These are phyloP conservation scores for Mixornis gularis DNA, from an alignment of 2,113 vertebrate genomes.

Conservation along the genomic window DNA sequence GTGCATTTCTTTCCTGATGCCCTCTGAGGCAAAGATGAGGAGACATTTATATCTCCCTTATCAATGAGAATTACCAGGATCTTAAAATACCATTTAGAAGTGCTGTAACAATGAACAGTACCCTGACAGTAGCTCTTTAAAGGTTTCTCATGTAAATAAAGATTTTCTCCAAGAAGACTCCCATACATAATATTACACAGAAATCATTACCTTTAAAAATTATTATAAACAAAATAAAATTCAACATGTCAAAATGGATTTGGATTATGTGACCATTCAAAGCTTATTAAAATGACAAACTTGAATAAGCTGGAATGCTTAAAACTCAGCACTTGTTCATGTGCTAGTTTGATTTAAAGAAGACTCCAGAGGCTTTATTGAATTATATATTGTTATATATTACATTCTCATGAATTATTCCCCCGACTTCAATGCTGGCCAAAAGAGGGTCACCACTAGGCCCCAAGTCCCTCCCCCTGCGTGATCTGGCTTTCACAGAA, in stretches of 20 bases:
- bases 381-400: neutral
- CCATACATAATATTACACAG: neutral
- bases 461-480: neutral
- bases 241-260: neutral
- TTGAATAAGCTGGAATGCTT: neutral
- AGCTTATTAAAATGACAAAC: neutral
- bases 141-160: slow-evolving; percentile 5
- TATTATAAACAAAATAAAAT: slow-evolving; percentile 9
- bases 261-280: neutral
- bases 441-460: neutral
- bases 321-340: neutral
- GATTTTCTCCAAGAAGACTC: neutral
- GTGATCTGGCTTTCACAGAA: neutral
- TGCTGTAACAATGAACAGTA: neutral
- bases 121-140: neutral
- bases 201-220: slow-evolving; percentile 10
- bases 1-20: neutral
- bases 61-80: neutral
- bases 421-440: neutral
- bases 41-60: neutral
- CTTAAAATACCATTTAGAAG: slow-evolving; percentile 12
- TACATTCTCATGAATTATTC: neutral
- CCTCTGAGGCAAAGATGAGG: neutral
- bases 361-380: neutral
- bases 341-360: slow-evolving; percentile 29